Percentiles rank a stretch among this genome's conserved stretches.
phyloP scores from a whole-genome alignment of 1,140 invertebrate species.

The Drosophila ambigua region DNA sequence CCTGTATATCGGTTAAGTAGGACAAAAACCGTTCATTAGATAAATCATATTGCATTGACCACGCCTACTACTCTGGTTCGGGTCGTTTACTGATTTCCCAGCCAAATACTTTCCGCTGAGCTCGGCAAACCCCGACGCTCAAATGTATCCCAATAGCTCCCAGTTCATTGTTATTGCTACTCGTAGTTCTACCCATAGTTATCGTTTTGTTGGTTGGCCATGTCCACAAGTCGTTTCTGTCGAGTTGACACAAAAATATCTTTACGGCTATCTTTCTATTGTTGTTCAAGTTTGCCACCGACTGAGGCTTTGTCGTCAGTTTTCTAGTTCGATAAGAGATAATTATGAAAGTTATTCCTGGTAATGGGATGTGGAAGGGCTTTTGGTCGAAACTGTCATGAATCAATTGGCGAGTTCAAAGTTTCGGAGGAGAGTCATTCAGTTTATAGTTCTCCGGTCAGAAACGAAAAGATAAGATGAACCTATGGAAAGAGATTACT shows the following conservation, averaged over 20 bases:
- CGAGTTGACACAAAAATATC: conserved; percentile 50
- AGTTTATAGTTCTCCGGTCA: conserved; percentile 8
- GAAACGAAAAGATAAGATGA: conserved; percentile 24
- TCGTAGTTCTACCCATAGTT: conserved; percentile 23
- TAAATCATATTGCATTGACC: conserved; percentile 30
- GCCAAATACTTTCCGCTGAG: conserved; percentile 42
- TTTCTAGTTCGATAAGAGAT: conserved; percentile 45
- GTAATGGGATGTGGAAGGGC: conserved; percentile 7
- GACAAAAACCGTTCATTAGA: conserved; percentile 25
- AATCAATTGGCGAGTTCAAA: conserved; percentile 22
- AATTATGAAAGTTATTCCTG: conserved; percentile 43
- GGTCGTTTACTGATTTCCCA: conserved; percentile 19
- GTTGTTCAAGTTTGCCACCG: conserved; percentile 37
- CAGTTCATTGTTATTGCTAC: conserved; percentile 39
- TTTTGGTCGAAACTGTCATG: not conserved
- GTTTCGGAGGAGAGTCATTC: conserved; percentile 11
- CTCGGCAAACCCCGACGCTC: conserved; percentile 9
- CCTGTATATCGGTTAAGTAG: conserved; percentile 12
- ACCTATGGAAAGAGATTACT: conserved; percentile 25
- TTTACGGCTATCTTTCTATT: conserved; percentile 42
- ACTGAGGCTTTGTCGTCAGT: conserved; percentile 39
- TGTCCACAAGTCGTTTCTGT: conserved; percentile 43
- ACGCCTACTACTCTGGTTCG: not conserved
- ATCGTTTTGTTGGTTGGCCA: conserved; percentile 28
- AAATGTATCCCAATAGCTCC: conserved; percentile 33